Conservation (phyloP, 2,113 vertebrate genomes). For the Trachemys scripta region DNA sequence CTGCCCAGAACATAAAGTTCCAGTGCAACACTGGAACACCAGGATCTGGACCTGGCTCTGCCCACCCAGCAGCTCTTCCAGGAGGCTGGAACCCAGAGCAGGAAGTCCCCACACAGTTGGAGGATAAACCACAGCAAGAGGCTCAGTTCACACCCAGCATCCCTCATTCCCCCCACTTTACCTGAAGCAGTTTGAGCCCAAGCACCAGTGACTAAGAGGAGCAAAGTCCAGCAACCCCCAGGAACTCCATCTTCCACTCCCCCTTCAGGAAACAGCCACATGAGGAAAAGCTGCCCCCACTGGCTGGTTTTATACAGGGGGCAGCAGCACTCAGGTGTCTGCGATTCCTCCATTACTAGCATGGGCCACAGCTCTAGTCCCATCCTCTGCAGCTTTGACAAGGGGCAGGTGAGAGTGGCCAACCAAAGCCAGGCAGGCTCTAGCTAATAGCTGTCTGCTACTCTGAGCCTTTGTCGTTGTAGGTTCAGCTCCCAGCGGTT, state of each 20-base stretch:
- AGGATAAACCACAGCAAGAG: not conserved
- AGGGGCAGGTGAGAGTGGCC: not conserved
- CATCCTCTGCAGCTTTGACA: fast-evolving
- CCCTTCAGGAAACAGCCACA: not conserved
- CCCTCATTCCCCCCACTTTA: not conserved
- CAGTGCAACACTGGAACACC: no score
- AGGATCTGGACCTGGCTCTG: no score
- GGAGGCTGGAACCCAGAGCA: no score
- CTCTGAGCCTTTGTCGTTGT: not conserved
- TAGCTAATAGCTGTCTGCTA: not conserved
- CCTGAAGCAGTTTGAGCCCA: not conserved
- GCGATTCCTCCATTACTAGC: fast-evolving
- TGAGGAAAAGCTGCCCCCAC: fast-evolving
- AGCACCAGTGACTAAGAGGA: not conserved
- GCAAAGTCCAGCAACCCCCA: fast-evolving
- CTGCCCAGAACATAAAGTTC: no score
- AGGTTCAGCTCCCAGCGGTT: not conserved
- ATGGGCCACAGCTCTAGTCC: not conserved
- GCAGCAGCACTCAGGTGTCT: not conserved
- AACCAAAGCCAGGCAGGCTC: not conserved
- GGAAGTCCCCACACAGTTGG: no score
- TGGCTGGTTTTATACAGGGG: not conserved
- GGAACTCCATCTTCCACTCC: fast-evolving
- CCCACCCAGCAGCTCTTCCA: no score
- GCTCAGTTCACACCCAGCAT: not conserved